Conservation (phyloP, 1,140 invertebrate species). For the Ips nitidus region DNA sequence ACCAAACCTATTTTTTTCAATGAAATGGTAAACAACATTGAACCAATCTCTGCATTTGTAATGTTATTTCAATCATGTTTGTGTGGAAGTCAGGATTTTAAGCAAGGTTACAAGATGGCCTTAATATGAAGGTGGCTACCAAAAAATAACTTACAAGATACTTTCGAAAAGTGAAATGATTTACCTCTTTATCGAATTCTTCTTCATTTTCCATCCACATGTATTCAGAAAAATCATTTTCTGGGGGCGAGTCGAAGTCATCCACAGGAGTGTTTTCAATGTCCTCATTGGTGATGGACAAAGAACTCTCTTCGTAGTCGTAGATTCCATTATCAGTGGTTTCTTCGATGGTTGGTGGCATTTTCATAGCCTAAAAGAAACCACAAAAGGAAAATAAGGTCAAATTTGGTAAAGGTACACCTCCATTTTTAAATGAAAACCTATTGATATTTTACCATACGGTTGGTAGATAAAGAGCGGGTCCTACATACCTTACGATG, state of each 20-base stretch:
- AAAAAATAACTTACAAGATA: not conserved
- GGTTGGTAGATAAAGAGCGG: too few species aligned
- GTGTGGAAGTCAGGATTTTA: conserved; percentile 2
- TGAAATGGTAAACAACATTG: too few species aligned
- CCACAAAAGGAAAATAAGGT: conserved; percentile 15
- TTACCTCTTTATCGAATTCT: conserved; percentile 84
- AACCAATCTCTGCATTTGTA: too few species aligned
- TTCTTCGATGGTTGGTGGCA: conserved; percentile 52
- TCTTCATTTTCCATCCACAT: conserved; percentile 92
- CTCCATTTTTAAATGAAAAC: conserved; percentile 12
- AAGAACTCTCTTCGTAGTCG: conserved; percentile 54
- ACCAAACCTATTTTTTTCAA: too few species aligned
- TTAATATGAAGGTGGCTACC: not conserved
- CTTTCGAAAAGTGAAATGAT: not conserved
- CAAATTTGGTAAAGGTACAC: conserved; percentile 27
- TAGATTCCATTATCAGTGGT: conserved; percentile 57
- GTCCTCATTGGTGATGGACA: conserved; percentile 52
- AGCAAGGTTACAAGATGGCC: conserved; percentile 17
- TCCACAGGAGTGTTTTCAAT: conserved; percentile 54
- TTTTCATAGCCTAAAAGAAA: conserved; percentile 59
- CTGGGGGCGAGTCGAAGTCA: conserved; percentile 57
- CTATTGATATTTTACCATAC: not conserved
- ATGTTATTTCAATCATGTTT: too few species aligned
- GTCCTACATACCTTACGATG: conserved; percentile 1
- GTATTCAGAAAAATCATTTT: conserved; percentile 82